These are phyloP conservation scores for Triplophysa tibetana DNA, from an alignment of 2,113 vertebrate species.

Conservation along the genomic window DNA sequence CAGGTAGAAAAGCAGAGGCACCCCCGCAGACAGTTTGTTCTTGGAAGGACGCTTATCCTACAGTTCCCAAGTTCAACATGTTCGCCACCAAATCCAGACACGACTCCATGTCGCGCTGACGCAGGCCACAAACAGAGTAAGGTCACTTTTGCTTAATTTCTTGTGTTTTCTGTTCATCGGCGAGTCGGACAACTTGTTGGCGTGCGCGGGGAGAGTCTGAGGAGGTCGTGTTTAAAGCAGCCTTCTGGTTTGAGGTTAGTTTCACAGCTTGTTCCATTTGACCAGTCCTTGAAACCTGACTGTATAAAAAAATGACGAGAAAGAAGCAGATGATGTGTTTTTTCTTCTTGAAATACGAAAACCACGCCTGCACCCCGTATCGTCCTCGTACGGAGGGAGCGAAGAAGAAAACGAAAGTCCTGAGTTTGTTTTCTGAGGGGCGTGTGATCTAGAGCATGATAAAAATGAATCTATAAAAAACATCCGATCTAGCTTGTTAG, in stretches of 20 bases:
- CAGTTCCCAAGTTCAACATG: slow-evolving; percentile 52
- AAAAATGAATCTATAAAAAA: slow-evolving; percentile 69
- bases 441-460: slow-evolving; percentile 61
- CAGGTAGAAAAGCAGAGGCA: slow-evolving; percentile 54
- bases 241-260: slow-evolving; percentile 73
- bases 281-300: slow-evolving; percentile 73
- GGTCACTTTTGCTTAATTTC: slow-evolving; percentile 51
- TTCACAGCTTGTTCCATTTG: slow-evolving; percentile 85
- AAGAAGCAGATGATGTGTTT: slow-evolving; percentile 53
- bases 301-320: slow-evolving; percentile 56
- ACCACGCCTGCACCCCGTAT: slow-evolving; percentile 54
- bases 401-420: slow-evolving; percentile 72
- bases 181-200: slow-evolving; percentile 18
- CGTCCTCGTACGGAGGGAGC: slow-evolving; percentile 65
- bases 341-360: slow-evolving; percentile 66
- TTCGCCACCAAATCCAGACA: slow-evolving; percentile 51
- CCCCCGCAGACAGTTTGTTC: slow-evolving; percentile 71
- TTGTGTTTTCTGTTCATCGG: neutral
- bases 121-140: slow-evolving; percentile 69
- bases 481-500: slow-evolving; percentile 59
- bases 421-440: slow-evolving; percentile 82
- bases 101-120: slow-evolving; percentile 52
- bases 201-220: slow-evolving; percentile 40
- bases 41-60: slow-evolving; percentile 56
- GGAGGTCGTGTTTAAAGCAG: slow-evolving; percentile 68